A percentile compares a stretch with the other conserved stretches of the same genome.
These are phyloP conservation scores for Adrianichthys oophorus DNA, from an alignment of 2,797 vertebrate species.

Conservation along the genomic window DNA sequence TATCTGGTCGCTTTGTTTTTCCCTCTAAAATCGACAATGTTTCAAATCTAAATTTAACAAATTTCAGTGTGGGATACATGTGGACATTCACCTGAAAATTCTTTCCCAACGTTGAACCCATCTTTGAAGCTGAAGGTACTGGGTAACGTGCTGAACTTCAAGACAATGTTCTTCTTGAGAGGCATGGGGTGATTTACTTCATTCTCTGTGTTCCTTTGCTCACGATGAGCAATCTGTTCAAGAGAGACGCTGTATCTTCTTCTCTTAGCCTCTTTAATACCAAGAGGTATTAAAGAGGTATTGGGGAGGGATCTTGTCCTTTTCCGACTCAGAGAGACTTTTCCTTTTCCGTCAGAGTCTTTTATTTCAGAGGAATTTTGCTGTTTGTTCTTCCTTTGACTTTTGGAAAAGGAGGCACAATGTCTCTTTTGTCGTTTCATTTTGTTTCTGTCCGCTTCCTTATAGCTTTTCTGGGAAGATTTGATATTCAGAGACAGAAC, in stretches of 20 bases:
- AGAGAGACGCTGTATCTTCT: not conserved
- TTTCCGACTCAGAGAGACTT: not conserved
- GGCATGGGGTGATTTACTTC: not conserved
- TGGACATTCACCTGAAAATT: conserved; percentile 38
- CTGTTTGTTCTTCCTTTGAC: not conserved
- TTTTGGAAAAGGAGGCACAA: rapidly evolving
- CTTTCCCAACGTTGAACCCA: not conserved
- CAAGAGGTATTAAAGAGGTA: too few relatives aligned
- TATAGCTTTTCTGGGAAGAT: not conserved
- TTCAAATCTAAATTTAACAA: too few relatives aligned
- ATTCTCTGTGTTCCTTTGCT: conserved; percentile 3
- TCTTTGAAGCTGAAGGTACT: conserved; percentile 59
- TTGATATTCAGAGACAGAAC: conserved; percentile 30
- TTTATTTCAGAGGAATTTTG: conserved; percentile 3
- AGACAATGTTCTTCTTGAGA: conserved; percentile 6
- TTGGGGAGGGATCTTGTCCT: not conserved
- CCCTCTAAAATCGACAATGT: too few relatives aligned
- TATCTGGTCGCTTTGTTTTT: too few relatives aligned
- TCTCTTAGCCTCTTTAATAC: conserved; percentile 1
- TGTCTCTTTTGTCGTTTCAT: not conserved
- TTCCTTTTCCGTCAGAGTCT: not conserved
- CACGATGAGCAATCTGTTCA: not conserved
- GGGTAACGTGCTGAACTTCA: conserved; percentile 66
- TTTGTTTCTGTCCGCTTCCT: conserved; percentile 8
- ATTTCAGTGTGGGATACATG: too few relatives aligned